Conservation (phyloP, 1,140 invertebrate species). For the Sminthurides bifidus region DNA sequence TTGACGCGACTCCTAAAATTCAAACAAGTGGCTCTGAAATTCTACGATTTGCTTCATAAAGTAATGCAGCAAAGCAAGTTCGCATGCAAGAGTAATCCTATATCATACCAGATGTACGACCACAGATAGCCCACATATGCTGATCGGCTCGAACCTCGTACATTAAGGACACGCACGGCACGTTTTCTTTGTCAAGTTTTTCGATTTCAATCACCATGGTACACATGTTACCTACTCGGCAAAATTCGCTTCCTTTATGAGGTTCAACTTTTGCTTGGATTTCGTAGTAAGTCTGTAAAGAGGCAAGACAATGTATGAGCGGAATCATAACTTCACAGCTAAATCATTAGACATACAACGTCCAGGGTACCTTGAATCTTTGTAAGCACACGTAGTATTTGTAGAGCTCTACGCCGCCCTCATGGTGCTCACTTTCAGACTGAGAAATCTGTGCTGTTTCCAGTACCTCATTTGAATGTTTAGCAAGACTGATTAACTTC, state of each 20-base stretch:
- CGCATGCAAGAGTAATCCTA: too few species aligned
- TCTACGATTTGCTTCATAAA: background rate
- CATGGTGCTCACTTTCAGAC: too few species aligned
- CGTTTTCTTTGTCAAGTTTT: constrained; percentile 36
- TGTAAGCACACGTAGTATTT: constrained; percentile 28
- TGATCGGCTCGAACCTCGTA: constrained; percentile 85
- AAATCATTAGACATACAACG: too few species aligned
- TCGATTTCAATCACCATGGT: constrained; percentile 64
- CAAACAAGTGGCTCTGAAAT: constrained; percentile 3
- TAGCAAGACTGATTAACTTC: too few species aligned
- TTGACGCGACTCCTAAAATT: constrained; percentile 58
- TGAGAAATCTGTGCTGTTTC: too few species aligned
- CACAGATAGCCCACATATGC: constrained; percentile 78
- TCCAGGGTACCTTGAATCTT: constrained; percentile 22
- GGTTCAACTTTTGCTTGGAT: constrained; percentile 69
- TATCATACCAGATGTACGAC: constrained; percentile 17
- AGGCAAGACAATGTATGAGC: background rate
- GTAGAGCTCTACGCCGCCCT: constrained; percentile 15
- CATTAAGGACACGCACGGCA: constrained; percentile 57
- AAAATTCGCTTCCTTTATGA: constrained; percentile 68
- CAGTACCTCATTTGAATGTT: too few species aligned
- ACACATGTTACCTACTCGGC: constrained; percentile 75
- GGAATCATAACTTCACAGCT: background rate
- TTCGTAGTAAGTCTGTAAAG: constrained; percentile 63
- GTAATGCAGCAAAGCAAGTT: background rate